Percentiles rank a stretch among this genome's conserved stretches.
Evolutionary conservation across 2,113 vertebrate genomes (phyloP).

Genomic region (Nothoprocta perdicaria): DNA sequence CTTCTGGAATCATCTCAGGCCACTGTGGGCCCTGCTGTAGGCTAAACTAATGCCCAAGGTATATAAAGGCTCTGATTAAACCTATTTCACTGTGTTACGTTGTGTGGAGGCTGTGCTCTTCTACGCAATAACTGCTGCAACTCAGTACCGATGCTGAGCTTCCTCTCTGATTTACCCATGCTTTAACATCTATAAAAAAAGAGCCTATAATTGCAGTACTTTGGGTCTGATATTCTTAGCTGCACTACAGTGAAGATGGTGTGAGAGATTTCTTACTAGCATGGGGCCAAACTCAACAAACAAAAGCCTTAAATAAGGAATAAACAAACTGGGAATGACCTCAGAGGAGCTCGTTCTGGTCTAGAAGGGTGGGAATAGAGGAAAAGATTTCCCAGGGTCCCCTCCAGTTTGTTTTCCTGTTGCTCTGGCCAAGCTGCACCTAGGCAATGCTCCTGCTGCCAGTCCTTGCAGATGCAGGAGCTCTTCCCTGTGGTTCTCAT

Average conservation of each 20-base stretch:
- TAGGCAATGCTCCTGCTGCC: not conserved
- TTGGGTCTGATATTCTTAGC: not conserved
- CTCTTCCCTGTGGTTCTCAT: no score
- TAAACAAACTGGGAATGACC: not conserved
- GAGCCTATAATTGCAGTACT: accelerated
- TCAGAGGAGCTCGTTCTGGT: not conserved
- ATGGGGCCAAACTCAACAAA: not conserved
- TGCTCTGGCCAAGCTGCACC: not conserved
- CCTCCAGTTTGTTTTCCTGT: not conserved
- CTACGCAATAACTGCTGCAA: not conserved
- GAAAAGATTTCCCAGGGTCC: not conserved
- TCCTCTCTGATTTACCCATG: not conserved
- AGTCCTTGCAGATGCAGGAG: not conserved
- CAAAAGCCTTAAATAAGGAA: not conserved
- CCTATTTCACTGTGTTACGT: not conserved
- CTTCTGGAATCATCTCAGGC: not conserved
- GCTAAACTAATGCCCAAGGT: not conserved
- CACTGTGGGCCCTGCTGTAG: not conserved
- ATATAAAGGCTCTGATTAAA: not conserved
- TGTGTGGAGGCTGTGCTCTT: not conserved
- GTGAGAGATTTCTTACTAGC: not conserved
- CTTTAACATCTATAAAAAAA: not conserved
- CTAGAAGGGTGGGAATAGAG: not conserved
- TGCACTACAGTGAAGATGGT: not conserved
- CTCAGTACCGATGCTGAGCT: not conserved